phyloP scores from a whole-genome alignment of 2,888 invertebrate genomes.

The Platycheirus rosarum region DNA sequence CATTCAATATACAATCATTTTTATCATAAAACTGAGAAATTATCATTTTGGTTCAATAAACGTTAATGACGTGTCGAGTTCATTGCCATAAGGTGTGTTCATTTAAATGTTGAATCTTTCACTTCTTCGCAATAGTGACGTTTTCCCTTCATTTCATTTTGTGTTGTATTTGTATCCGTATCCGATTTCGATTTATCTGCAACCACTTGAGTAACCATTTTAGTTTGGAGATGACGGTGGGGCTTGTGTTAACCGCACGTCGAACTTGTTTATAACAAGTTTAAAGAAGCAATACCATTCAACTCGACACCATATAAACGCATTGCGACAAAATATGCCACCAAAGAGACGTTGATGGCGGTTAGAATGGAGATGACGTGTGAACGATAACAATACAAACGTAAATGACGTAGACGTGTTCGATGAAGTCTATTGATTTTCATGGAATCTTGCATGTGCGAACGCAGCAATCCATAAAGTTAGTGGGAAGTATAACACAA shows the following conservation, averaged over 20 bases:
- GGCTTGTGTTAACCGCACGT: not conserved
- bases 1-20: no score
- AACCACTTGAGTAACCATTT: slow-evolving; percentile 1
- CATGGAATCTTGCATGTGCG: slow-evolving; percentile 2
- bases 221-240: not conserved
- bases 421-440: not conserved
- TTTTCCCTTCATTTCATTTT: not conserved
- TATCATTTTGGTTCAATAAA: slow-evolving; percentile 28
- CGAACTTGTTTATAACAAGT: slow-evolving; percentile 1
- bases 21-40: no score
- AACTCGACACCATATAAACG: slow-evolving; percentile 6
- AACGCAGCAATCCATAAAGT: not conserved
- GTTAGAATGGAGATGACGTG: not conserved
- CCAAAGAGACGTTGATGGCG: slow-evolving; percentile 10
- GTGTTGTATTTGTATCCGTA: not conserved
- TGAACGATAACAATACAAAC: not conserved
- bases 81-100: slow-evolving; percentile 36
- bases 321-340: slow-evolving; percentile 51
- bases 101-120: not conserved
- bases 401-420: not conserved
- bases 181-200: slow-evolving; percentile 2
- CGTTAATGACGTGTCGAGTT: slow-evolving; percentile 47
- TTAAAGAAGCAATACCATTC: slow-evolving; percentile 3
- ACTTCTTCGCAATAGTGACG: not conserved
- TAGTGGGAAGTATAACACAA: not conserved